Evolutionary conservation across 2,888 invertebrate species (phyloP), one percentile per base, ranked within the genome.

Genomic region (Cremastinae sp.): DNA sequence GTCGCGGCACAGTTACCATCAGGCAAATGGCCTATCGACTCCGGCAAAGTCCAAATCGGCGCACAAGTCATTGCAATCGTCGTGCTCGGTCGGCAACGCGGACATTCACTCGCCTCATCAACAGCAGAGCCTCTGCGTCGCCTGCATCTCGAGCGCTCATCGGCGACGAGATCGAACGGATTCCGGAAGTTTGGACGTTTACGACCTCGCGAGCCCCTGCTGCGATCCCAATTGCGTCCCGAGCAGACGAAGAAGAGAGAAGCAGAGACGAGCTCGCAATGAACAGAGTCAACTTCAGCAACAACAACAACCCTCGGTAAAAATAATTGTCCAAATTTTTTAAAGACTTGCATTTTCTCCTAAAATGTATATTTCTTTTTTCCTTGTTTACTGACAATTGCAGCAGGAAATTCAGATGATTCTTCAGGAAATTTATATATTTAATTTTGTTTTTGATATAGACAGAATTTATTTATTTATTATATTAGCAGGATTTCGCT

Each of bases 141-240:
- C 89, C n/a, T 89, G 89, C 58, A 89, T 89, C 45, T 89, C 89
- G 0, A 89, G 89, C 65, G 85, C 89, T 0, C 85, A 84, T 36
- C 81, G 87, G 38, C 85, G 84, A 47, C 80, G 86, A 43, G 88
- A 88, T 16, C 84, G 84, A 1, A 78, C 84, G 20, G 96, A 95
- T 82, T 94, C 94, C 73, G 94, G 94, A 53, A 96, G 96, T 84
- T 91, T 96, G 65, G 96, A 96, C 87, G 96, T 96, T 2, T 96
- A 96, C 82, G 96, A 96, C 86, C 90, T 96, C 58, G 96, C 96
- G 0, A 95, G 96, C 86, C 95, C 96, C 0, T 96, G 96, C 85
- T 96, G 96, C 87, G 95, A 96, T 87, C 95, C 96, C 0, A 95
- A 96, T 81, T 96, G 96, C 86, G 95, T 96, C 58, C 96, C 96